Conservation (phyloP, 2,888 invertebrate genomes). For the Epirrhoe tristata region DNA sequence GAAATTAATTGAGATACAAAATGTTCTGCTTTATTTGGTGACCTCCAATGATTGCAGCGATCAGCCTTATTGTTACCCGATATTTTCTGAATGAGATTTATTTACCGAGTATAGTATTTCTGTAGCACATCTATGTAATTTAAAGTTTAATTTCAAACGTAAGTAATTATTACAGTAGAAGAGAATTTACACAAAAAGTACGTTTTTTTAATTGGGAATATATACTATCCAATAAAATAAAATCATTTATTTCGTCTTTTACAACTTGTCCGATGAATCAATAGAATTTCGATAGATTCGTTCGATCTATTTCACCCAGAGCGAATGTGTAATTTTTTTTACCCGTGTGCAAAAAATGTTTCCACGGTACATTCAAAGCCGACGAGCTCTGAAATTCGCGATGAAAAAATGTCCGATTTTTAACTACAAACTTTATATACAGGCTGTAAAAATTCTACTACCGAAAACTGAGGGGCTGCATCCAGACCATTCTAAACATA, state of each 20-base stretch:
- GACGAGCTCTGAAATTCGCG: slow-evolving; percentile 2
- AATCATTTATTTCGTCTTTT: not conserved
- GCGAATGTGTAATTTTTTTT: slow-evolving; percentile 17
- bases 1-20: slow-evolving; percentile 38
- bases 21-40: slow-evolving; percentile 35
- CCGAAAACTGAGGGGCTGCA: no score
- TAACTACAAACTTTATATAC: not conserved
- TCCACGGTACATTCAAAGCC: slow-evolving; percentile 4
- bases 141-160: no score
- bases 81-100: not conserved
- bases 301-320: slow-evolving; percentile 1
- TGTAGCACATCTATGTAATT: no score
- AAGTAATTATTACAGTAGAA: no score
- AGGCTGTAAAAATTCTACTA: no score
- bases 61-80: not conserved
- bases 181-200: no score
- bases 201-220: no score
- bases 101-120: not conserved
- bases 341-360: slow-evolving; percentile 6
- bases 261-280: slow-evolving; percentile 11
- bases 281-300: slow-evolving; percentile 24
- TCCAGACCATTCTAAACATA: no score
- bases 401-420: slow-evolving; percentile 8
- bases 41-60: slow-evolving; percentile 8
- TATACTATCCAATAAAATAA: not conserved